phyloP scores from a whole-genome alignment of 1,140 invertebrate species.

The Lamellibrachia luymesi region DNA sequence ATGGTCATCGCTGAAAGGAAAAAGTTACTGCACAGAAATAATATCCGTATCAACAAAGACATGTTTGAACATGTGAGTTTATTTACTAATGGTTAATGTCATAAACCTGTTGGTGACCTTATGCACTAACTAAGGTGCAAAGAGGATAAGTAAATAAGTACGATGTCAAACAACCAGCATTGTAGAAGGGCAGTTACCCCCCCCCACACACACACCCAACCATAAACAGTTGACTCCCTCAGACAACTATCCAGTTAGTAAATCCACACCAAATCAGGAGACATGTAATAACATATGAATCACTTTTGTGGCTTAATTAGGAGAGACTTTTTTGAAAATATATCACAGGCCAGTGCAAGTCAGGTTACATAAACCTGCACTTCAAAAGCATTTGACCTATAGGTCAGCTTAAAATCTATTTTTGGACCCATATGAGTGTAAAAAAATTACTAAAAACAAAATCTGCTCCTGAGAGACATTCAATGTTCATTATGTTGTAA shows the following conservation, averaged over 20 bases:
- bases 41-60: background rate
- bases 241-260: too few relatives aligned
- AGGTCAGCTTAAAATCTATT: too few relatives aligned
- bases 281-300: background rate
- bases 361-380: background rate
- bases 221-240: too few relatives aligned
- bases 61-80: background rate
- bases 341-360: background rate
- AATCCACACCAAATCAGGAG: too few relatives aligned
- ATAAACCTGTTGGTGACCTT: background rate
- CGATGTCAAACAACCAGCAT: background rate
- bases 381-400: too few relatives aligned
- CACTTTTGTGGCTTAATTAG: background rate
- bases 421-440: too few relatives aligned
- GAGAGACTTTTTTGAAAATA: background rate
- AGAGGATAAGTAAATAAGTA: too few relatives aligned
- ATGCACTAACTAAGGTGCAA: too few relatives aligned
- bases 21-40: background rate
- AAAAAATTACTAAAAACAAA: too few relatives aligned
- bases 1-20: background rate
- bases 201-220: too few relatives aligned
- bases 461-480: too few relatives aligned
- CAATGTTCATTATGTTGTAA: too few relatives aligned
- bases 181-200: background rate
- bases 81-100: background rate